Base-by-base conservation (phyloP, 2,797 vertebrate species). In the Danio albolineatus region DNA sequence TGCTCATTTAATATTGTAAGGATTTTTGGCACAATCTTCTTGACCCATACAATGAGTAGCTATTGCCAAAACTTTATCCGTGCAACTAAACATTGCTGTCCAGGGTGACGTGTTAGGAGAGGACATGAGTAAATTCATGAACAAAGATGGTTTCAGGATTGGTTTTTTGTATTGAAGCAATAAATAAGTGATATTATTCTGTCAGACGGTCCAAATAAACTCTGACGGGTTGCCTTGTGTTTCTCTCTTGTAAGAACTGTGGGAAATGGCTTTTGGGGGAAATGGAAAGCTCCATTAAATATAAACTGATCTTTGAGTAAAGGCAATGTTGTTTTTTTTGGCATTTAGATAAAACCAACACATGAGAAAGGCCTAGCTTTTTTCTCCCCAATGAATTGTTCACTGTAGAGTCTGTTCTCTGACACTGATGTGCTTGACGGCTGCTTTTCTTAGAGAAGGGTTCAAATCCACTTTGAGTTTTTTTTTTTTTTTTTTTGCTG, bases 271-370 rank as follows among this genome's bases (percentile, higher is more conserved):
- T 73, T 36, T 8, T 7, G 16, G 51, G 5, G 49, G 36, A 13
- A 71, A 41, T 54, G 5, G 10, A 38, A 59, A 44, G 41, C 54
- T 46, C 14, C n/a, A 21, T 44, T n/a, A 48, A 10, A 59, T 41
- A 59, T 28, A n/a, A 44, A 54, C 4, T 48, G 19, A 59, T 60
- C 70, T 73, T 59, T 36, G 7, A 44, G 41, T 19, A 19, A 56
- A 6, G 19, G 14, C 8, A 46, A 8, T n/a, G 16, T n/a, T 21
- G 6, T 73, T 46, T 59, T 44, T 36, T 14, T 36, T 54, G 46
- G 66, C 4, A 19, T 36, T 73, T 60, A 44, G 54, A 60, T 48
- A 48, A 73, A 60, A 2, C 39, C 13, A 73, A 9, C 70, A 46
- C 13, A 67, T 49, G 19, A 49, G 10, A 16, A 21, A 43, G 4